These are phyloP conservation scores for Hyperopisus bebe DNA, from an alignment of 2,113 vertebrate genomes.

Conservation along the genomic window DNA sequence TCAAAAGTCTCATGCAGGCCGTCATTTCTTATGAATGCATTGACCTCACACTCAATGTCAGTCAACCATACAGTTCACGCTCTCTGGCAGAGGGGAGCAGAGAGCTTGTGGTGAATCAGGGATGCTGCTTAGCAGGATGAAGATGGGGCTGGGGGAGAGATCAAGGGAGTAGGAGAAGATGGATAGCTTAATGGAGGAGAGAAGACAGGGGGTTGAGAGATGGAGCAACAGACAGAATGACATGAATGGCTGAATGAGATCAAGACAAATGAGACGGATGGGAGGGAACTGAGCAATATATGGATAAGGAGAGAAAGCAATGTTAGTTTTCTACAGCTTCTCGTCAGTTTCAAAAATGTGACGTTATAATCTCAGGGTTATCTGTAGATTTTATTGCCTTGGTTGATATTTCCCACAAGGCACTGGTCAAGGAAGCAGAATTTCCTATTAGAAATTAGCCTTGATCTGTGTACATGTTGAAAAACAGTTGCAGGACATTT, in stretches of 20 bases:
- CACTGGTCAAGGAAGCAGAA: not conserved
- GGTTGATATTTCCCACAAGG: not conserved
- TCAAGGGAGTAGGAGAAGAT: slow-evolving; percentile 57
- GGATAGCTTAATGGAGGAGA: slow-evolving; percentile 61
- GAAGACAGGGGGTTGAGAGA: slow-evolving; percentile 58
- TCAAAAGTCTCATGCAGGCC: not conserved
- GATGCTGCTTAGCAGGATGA: not conserved
- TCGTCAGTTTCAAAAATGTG: not conserved
- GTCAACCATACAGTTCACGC: not conserved
- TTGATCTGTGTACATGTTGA: not conserved
- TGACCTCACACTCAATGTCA: not conserved
- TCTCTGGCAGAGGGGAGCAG: not conserved
- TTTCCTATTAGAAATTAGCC: not conserved
- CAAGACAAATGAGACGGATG: slow-evolving; percentile 50
- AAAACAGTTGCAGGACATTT: not conserved
- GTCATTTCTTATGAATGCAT: not conserved
- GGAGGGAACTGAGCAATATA: slow-evolving; percentile 41
- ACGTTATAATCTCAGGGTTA: not conserved
- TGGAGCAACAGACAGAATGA: slow-evolving; percentile 58
- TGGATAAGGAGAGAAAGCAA: slow-evolving; percentile 18
- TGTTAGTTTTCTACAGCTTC: not conserved
- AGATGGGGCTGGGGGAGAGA: slow-evolving; percentile 17
- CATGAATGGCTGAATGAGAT: slow-evolving; percentile 52
- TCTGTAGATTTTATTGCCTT: not conserved
- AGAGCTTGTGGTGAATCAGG: not conserved